Evolutionary conservation across 2,888 invertebrate species (phyloP).

Genomic region (Nemotelus pantherinus): DNA sequence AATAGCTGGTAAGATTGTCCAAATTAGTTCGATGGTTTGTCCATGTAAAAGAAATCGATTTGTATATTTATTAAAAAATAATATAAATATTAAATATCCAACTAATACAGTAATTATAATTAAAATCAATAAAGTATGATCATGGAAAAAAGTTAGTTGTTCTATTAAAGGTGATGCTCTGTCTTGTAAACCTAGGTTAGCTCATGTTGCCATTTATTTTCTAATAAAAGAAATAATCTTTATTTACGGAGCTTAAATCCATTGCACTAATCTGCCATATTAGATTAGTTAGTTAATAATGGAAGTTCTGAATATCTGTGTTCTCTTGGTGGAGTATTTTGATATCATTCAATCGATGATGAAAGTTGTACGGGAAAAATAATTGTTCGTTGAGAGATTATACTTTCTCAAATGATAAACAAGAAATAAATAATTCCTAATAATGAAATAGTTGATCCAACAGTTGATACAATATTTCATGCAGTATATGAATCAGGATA

Average conservation of each 20-base stretch:
- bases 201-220: slow-evolving; percentile 71
- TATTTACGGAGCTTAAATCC: slow-evolving; percentile 76
- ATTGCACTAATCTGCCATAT: slow-evolving; percentile 72
- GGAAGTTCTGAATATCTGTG: slow-evolving; percentile 71
- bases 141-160: slow-evolving; percentile 73
- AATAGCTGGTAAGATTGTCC: no score
- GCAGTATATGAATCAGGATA: slow-evolving; percentile 73
- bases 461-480: slow-evolving; percentile 76
- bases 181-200: slow-evolving; percentile 70
- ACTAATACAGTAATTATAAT: no score
- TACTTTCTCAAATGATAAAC: slow-evolving; percentile 72
- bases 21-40: no score
- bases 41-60: no score
- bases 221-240: slow-evolving; percentile 72
- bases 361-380: slow-evolving; percentile 67
- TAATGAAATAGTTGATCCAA: slow-evolving; percentile 74
- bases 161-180: slow-evolving; percentile 72
- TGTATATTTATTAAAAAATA: no score
- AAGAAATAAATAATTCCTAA: slow-evolving; percentile 70
- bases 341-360: slow-evolving; percentile 72
- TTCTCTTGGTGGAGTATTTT: slow-evolving; percentile 69
- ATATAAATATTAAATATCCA: no score
- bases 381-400: slow-evolving; percentile 67
- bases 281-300: slow-evolving; percentile 69
- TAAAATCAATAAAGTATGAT: no score